Base-by-base conservation (phyloP, 1,140 invertebrate genomes). In the Pseudoatta argentina region DNA sequence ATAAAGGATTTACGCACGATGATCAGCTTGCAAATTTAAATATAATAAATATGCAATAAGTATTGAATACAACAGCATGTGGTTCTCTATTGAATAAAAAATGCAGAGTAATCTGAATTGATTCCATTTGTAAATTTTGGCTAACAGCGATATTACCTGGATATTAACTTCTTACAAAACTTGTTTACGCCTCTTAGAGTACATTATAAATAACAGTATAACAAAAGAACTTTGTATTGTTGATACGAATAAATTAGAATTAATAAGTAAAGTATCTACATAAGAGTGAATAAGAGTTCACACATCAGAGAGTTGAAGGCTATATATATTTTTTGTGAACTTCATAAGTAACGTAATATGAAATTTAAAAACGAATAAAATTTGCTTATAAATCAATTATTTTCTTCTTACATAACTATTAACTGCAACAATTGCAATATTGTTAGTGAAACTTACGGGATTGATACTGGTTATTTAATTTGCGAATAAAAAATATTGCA, bases 321-420 rank as follows among this genome's bases (percentile, higher is more conserved):
- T 79, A 61, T 16, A 44, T 44, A 44, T 44, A 44, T 73, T 59
- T 83, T 63, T 51, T 59, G 39, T 30, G 67, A 82, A 14, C 30
- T 4, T 79, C n/a, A 79, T 55, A 12, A 55, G 16, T 71, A 21
- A 57, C 18, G 18, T 2, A 82, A 51, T 30, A 73, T 82, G 48
- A n/a, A 71, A 57, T 77, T 71, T n/a, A 39, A 69, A 81, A 48
- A n/a, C 39, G n/a, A 48, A 64, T 18, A 2, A 30, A 75, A 34
- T 75, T 76, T 76, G 7, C 39, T 72, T 72, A 30, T 27, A 39
- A 78, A 51, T 48, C 6, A 48, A 16, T 78, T n/a, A 10, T 66
- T 78, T 44, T 14, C 16, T 34, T 6, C 55, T 61, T 44, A 44
- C n/a, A 24, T 27, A 34, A 48, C 27, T 39, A 39, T 44, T 77